These are phyloP conservation scores for Numenius arquata DNA, from an alignment of 2,113 vertebrate genomes.

Conservation along the genomic window DNA sequence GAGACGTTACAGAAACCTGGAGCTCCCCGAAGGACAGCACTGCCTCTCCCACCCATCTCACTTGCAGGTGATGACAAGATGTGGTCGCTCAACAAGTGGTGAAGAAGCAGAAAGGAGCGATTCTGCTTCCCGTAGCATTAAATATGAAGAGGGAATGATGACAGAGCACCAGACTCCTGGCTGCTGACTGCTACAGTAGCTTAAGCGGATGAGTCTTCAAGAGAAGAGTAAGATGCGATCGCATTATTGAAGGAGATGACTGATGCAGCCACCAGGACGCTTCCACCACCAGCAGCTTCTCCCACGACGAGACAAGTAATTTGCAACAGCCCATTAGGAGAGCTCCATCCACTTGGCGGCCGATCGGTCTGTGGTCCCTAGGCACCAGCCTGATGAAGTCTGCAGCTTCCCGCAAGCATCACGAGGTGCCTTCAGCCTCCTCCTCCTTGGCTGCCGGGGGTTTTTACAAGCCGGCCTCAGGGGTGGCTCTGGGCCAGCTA, in stretches of 20 bases:
- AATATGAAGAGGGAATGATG: not conserved
- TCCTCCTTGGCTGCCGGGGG: not conserved
- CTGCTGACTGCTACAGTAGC: not conserved
- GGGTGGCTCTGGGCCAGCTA: not conserved
- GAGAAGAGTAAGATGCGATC: not conserved
- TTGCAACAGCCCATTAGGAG: not conserved
- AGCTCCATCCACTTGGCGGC: not conserved
- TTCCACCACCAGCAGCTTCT: not conserved
- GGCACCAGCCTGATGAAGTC: not conserved
- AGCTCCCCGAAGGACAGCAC: not conserved
- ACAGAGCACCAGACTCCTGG: not conserved
- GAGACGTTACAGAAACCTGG: accelerated
- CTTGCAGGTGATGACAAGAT: not conserved
- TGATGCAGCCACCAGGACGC: not conserved
- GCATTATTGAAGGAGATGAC: not conserved
- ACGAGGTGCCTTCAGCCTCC: not conserved
- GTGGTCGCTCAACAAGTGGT: not conserved
- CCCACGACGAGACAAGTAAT: not conserved
- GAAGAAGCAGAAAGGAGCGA: not conserved
- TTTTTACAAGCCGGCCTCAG: not conserved
- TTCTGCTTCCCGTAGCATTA: not conserved
- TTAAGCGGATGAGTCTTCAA: not conserved
- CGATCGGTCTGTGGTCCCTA: not conserved
- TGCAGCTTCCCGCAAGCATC: not conserved
- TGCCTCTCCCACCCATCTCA: not conserved